Base-by-base conservation (phyloP, 1,140 invertebrate species). In the Drosophila albomicans region DNA sequence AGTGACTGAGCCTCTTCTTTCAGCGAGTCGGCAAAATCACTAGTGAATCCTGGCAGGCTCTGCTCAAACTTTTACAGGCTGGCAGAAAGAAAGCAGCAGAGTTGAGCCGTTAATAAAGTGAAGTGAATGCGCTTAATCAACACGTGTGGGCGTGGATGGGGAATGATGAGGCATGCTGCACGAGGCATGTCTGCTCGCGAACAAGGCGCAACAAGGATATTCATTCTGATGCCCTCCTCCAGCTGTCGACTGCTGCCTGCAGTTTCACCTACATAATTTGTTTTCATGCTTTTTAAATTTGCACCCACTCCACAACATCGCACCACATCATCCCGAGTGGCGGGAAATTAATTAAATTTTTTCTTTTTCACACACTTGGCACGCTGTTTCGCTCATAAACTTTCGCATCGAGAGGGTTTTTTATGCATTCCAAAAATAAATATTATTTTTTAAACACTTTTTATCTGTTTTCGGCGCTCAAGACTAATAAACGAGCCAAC, bases 41-140 rank as follows among this genome's bases (percentile, higher is more conserved):
- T 73, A 58, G 54, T 49, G 46, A 16, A 77, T 66, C 45, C 63
- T 59, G 75, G 25, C 66, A 67, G 66, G 13, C 20, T 45, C 51
- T n/a, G 75, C 67, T 68, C 43, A 69, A 79, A 77, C 72, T 79
- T 77, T 77, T 69, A 32, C 41, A 43, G n/a, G 11, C 41, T 38
- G 35, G 41, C 20, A 25, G 20, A 25, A 25, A 43, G n/a, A 13
- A 43, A 67, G 56, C 28, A 35, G 38, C 16, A 11, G 49, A 48
- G 52, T 52, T 15, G 52, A 66, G 73, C 43, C 68, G 75, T 89
- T 88, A 88, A 88, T 88, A 89, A 81, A 88, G 80, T 89, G 79
- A 84, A 87, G 81, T 89, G 85, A 88, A 84, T 88, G 85, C 85
- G 81, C 81, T 88, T 88, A 84, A 89, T 88, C 85, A 88, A 89